These are phyloP conservation scores for Agrochola macilenta DNA, from an alignment of 2,888 invertebrate genomes.

Conservation along the genomic window DNA sequence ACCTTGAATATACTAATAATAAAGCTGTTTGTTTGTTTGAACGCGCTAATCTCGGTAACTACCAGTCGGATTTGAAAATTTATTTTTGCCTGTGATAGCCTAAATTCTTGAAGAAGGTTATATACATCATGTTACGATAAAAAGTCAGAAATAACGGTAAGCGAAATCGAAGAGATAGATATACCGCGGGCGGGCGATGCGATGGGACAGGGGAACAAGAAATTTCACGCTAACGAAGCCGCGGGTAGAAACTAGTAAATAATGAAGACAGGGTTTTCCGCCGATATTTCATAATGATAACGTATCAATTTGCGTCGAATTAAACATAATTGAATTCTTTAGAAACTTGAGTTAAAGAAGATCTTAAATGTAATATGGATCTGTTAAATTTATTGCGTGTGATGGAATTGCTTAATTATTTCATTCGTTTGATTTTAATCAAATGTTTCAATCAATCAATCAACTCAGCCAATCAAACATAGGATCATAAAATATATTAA, in stretches of 20 bases:
- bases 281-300: slow-evolving; percentile 8
- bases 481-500: neutral
- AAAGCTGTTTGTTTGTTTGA: too few species aligned
- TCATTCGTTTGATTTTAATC: slow-evolving; percentile 29
- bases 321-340: slow-evolving; percentile 15
- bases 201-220: too few species aligned
- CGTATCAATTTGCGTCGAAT: slow-evolving; percentile 18
- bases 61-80: too few species aligned
- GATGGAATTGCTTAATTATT: slow-evolving; percentile 8
- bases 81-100: too few species aligned
- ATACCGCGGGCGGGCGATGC: too few species aligned
- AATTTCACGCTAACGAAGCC: too few species aligned
- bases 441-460: slow-evolving; percentile 32
- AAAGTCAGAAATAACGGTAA: too few species aligned
- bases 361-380: neutral
- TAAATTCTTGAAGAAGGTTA: too few species aligned
- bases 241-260: neutral
- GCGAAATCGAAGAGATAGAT: too few species aligned
- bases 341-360: slow-evolving; percentile 5
- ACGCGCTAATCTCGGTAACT: too few species aligned
- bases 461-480: neutral
- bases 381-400: slow-evolving; percentile 22
- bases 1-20: too few species aligned
- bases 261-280: neutral
- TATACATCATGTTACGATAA: too few species aligned